These are phyloP conservation scores for Gopherus evgoodei DNA, from an alignment of 2,113 vertebrate genomes.

Conservation along the genomic window DNA sequence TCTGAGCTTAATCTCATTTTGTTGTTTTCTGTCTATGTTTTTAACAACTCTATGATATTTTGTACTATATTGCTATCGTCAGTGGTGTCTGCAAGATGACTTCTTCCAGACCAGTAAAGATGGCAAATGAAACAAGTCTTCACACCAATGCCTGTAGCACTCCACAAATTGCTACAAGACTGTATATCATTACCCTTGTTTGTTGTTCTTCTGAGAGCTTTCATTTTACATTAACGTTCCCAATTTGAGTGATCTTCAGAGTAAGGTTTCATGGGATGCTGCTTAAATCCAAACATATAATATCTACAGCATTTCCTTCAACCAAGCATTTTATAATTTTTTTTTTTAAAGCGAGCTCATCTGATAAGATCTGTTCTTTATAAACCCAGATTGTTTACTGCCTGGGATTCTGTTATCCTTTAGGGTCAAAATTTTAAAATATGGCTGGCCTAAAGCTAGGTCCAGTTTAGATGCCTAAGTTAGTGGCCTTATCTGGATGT, in stretches of 20 bases:
- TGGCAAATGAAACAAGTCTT: conserved; percentile 12
- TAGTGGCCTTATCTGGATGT: neutral
- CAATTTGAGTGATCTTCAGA: neutral
- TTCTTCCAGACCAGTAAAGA: neutral
- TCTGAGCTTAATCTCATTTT: neutral
- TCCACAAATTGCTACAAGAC: neutral
- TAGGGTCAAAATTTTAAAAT: neutral
- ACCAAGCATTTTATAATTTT: neutral
- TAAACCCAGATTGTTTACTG: neutral
- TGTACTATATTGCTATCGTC: neutral
- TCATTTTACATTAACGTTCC: accelerated
- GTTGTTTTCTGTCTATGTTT: neutral
- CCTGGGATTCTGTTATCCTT: neutral
- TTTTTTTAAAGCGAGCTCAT: neutral
- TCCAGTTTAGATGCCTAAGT: neutral
- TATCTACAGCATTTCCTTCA: neutral
- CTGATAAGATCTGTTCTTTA: neutral
- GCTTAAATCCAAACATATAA: neutral
- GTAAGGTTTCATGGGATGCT: neutral
- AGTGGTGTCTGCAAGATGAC: neutral
- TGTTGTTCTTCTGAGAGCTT: neutral
- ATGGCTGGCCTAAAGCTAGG: neutral
- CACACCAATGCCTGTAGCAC: neutral
- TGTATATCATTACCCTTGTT: neutral
- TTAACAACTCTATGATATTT: neutral